Percentiles rank a stretch among this genome's conserved stretches.
Conservation (phyloP, 2,113 vertebrate species). For the Chaenogobius annularis region DNA sequence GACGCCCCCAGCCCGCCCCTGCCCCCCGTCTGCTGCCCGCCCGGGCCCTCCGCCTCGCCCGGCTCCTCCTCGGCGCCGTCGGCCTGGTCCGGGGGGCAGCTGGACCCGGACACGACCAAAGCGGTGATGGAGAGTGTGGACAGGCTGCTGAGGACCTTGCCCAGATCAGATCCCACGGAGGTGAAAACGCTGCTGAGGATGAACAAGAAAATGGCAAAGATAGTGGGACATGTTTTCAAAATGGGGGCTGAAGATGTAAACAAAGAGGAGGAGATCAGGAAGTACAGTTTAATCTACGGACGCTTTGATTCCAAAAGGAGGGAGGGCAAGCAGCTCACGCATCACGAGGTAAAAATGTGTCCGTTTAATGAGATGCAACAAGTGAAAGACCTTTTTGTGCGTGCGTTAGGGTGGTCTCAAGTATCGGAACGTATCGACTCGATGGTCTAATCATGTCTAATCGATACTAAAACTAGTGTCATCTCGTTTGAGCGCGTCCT, state of each 20-base stretch:
- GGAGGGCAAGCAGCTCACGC: slow-evolving; percentile 91
- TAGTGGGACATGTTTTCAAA: slow-evolving; percentile 93
- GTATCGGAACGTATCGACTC: no score
- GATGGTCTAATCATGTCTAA: no score
- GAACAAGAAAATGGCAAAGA: slow-evolving; percentile 93
- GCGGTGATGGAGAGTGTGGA: slow-evolving; percentile 89
- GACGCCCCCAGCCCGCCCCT: slow-evolving; percentile 83
- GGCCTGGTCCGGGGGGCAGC: slow-evolving; percentile 75
- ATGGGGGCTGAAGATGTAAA: slow-evolving; percentile 84
- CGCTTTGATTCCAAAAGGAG: slow-evolving; percentile 92
- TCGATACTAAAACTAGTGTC: no score
- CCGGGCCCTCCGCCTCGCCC: slow-evolving; percentile 80
- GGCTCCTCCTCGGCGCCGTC: slow-evolving; percentile 70
- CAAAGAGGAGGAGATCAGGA: slow-evolving; percentile 93
- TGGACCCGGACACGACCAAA: slow-evolving; percentile 85
- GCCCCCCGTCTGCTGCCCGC: slow-evolving; percentile 65
- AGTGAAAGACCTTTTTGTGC: no score
- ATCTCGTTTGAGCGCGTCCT: no score
- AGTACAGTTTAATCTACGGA: slow-evolving; percentile 94
- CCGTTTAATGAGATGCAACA: no score
- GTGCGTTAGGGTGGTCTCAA: no score
- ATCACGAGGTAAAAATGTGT: slow-evolving; percentile 85
- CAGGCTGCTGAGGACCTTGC: slow-evolving; percentile 85
- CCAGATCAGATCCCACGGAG: slow-evolving; percentile 82
- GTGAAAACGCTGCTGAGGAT: slow-evolving; percentile 86